phyloP scores from a whole-genome alignment of 2,113 vertebrate genomes.

The Piaya cayana region DNA sequence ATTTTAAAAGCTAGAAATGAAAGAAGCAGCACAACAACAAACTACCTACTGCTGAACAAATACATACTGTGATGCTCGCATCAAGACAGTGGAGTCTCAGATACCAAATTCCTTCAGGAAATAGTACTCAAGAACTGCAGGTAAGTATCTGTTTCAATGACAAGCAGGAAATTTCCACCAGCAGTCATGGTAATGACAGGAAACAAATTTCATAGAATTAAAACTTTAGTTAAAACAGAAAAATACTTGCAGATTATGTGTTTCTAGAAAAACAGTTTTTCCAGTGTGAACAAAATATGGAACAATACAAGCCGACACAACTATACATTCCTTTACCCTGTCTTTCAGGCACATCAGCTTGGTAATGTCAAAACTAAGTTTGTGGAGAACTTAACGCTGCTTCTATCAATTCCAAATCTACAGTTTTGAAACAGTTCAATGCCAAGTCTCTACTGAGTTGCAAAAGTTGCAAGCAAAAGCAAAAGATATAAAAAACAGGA shows the following conservation, averaged over 20 bases:
- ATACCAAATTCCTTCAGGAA: neutral
- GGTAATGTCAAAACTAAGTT: neutral
- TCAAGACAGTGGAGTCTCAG: neutral
- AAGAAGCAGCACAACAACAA: neutral
- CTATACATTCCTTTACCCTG: neutral
- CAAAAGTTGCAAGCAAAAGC: neutral
- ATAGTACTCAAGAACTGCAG: neutral
- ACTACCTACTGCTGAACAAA: neutral
- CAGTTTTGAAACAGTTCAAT: neutral
- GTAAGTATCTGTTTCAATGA: neutral
- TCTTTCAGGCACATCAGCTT: neutral
- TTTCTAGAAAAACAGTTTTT: neutral
- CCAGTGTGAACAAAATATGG: neutral
- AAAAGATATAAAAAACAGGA: neutral
- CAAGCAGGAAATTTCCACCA: neutral
- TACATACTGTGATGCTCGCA: neutral
- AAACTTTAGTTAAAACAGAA: neutral
- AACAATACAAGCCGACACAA: neutral
- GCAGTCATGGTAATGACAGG: neutral
- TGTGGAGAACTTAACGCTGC: neutral
- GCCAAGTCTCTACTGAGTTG: neutral
- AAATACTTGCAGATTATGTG: neutral
- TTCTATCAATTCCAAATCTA: neutral
- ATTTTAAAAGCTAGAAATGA: neutral
- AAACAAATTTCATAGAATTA: neutral